Base-by-base conservation (phyloP, 2,797 vertebrate species). In the Graptemys geographica region DNA sequence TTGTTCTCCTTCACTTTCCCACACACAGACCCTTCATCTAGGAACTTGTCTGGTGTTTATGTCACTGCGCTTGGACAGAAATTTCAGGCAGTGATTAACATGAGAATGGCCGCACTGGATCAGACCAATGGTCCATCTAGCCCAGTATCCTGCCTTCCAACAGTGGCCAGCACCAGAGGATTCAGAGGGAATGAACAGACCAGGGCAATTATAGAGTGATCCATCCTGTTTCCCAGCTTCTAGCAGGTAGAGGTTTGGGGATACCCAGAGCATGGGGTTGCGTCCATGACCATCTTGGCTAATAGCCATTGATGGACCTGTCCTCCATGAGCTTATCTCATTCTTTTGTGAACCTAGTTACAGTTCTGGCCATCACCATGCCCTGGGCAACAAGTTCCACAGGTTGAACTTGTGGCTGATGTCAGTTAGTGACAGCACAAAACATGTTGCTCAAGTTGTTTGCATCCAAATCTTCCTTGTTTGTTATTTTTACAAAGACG, bases 401-500 rank as follows among this genome's bases (percentile, higher is more conserved):
- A 41, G 69, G 69, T 41, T 41, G n/a, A 11, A 23, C 19, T 41
- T 21, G 95, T 89, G 92, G 84, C 81, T 95, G 94, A 88, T 95
- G 95, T 95, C 97, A 97, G 95, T 95, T 96, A 95, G 94, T 95
- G 96, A 96, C 95, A 95, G 95, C 95, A 94, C 81, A 95, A 94
- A 95, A 33, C 94, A 28, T 89, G 96, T 95, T 79, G 89, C 76
- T 95, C 84, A 27, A 92, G 95, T 92, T 96, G 93, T 95, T 96
- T 96, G 95, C 81, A 84, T 95, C 86, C 90, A 86, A 90, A 91
- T 79, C 93, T 89, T 92, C 94, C 83, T 94, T 90, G 1, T 28
- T 27, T 49, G 89, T 95, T 93, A 81, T 65, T 95, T 91, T 83
- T 57, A 88, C 87, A 95, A 91, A 96, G 87, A 87, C 91, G 96